These are phyloP conservation scores for Leucophora obtusa DNA, from an alignment of 2,888 invertebrate species.

Conservation along the genomic window DNA sequence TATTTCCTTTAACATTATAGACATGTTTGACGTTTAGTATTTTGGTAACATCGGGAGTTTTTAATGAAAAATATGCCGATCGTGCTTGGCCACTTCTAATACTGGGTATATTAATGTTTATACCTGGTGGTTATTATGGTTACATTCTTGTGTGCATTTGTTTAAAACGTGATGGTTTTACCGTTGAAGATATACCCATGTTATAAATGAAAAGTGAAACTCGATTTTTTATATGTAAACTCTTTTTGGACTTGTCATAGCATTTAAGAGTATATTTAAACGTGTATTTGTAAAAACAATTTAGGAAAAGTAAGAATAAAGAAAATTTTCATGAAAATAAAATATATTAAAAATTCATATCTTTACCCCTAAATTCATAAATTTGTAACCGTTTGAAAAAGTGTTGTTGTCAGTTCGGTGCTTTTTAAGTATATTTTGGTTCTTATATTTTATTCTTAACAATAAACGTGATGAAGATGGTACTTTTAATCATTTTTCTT, in stretches of 20 bases:
- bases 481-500: too few relatives aligned
- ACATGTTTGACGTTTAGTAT: conserved; percentile 87
- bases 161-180: conserved; percentile 68
- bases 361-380: too few relatives aligned
- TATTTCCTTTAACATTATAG: conserved; percentile 52
- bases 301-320: not conserved
- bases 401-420: too few relatives aligned
- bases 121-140: conserved; percentile 94
- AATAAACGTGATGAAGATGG: too few relatives aligned
- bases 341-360: too few relatives aligned
- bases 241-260: conserved; percentile 15
- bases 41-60: conserved; percentile 88
- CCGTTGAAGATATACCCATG: conserved; percentile 69
- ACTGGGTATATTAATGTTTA: conserved; percentile 92
- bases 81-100: conserved; percentile 93
- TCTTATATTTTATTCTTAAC: too few relatives aligned
- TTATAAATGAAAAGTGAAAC: conserved; percentile 20
- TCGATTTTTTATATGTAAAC: conserved; percentile 11
- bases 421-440: too few relatives aligned
- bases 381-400: too few relatives aligned
- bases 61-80: conserved; percentile 90
- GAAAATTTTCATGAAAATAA: too few relatives aligned
- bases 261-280: conserved; percentile 11
- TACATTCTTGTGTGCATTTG: conserved; percentile 90
- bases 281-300: not conserved